Evolutionary conservation across 2,888 invertebrate genomes (phyloP), one percentile per base, ranked within the genome.

Genomic region (Cryptosula pallasiana): DNA sequence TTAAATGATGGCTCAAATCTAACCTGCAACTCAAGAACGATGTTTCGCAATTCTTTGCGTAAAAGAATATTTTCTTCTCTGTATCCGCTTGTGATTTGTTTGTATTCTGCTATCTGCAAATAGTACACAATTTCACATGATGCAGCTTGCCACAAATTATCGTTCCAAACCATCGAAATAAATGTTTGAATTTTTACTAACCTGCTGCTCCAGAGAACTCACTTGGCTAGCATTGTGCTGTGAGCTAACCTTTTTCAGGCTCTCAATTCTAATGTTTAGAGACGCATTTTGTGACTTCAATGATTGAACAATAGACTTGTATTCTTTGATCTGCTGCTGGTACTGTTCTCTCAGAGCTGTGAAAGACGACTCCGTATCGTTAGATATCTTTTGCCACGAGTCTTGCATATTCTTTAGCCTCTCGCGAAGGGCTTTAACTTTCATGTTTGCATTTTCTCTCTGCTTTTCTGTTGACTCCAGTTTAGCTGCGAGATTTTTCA

Each of bases 281-380:
- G 63, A 63, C 3, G 63, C 20, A 32, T 63, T 63, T 32, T 63
- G 63, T 25, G 63, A 63, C 32, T 63, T 63, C 5, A 63, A 27
- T 13, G 63, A 63, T 20, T 63, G 25, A 32, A 63, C 27, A n/a
- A 63, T 63, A 9, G 63, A 63, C 32, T 63, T 63, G 27, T 63
- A 63, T 34, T 63, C 63, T 63, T 63, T 63, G 27, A 63, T 63
- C 63, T 63, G 63, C 34, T 63, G 63, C 63, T 63, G 63, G n/a
- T 63, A 63, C n/a, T 63, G 63, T 29, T 63, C 63, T 27, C 63
- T 2, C 25, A 63, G 63, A n/a, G 63, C 63, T 13, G 63, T 32
- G 34, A 63, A 63, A 34, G 63, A 63, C 3, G 63, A 32, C n/a
- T 63, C 63, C 3, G 63, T 63, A 32, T 63, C n/a, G 32, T 13